Evolutionary conservation across 2,888 invertebrate genomes (phyloP).

Genomic region (Tigriopus californicus): DNA sequence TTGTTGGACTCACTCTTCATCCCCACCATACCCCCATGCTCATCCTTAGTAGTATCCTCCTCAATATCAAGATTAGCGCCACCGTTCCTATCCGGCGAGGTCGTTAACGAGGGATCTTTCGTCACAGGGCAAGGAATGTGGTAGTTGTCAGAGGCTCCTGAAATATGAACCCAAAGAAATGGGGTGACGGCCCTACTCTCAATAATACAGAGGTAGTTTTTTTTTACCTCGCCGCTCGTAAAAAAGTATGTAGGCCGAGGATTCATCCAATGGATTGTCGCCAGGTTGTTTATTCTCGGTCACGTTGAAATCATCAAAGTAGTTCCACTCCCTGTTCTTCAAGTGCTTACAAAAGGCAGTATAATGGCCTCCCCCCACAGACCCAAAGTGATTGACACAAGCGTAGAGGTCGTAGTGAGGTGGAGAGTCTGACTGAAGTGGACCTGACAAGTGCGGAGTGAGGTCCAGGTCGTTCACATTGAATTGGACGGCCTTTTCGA

Average conservation of each 20-base stretch:
- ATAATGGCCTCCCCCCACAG: conserved; percentile 41
- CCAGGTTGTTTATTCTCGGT: conserved; percentile 8
- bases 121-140: too few relatives aligned
- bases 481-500: conserved; percentile 9
- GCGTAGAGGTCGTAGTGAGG: conserved; percentile 40
- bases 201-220: background rate
- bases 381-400: conserved; percentile 44
- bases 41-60: too few relatives aligned
- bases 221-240: conserved; percentile 37
- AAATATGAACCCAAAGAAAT: too few relatives aligned
- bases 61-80: too few relatives aligned
- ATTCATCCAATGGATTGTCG: background rate
- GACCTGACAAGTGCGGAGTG: conserved; percentile 6
- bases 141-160: too few relatives aligned
- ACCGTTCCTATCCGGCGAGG: too few relatives aligned
- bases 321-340: conserved; percentile 36
- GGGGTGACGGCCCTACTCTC: too few relatives aligned
- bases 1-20: too few relatives aligned
- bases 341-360: conserved; percentile 41
- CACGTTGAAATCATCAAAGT: conserved; percentile 36
- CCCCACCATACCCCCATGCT: too few relatives aligned
- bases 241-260: conserved; percentile 39
- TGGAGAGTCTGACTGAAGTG: conserved; percentile 18
- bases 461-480: conserved; percentile 5
- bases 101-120: too few relatives aligned